These are phyloP conservation scores for Ptilodon capucinus DNA, from an alignment of 2,888 invertebrate species.

Conservation along the genomic window DNA sequence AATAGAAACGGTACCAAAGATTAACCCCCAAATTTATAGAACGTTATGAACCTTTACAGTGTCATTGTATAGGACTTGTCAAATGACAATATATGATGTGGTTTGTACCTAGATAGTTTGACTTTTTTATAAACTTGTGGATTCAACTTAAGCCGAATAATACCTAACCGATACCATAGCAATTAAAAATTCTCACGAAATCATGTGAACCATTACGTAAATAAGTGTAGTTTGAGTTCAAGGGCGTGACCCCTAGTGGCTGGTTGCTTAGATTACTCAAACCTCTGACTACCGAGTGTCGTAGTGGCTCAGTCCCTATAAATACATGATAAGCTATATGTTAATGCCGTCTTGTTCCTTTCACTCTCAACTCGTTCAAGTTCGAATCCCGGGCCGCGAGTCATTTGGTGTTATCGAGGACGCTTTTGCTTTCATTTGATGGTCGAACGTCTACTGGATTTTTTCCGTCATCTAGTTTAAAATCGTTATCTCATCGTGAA, in stretches of 20 bases:
- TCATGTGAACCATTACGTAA: not conserved
- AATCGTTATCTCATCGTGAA: conserved; percentile 17
- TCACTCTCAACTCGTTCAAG: conserved; percentile 68
- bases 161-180: too few species aligned
- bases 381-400: conserved; percentile 63
- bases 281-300: not conserved
- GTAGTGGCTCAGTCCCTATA: not conserved
- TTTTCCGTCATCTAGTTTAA: conserved; percentile 13
- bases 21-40: too few species aligned
- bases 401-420: conserved; percentile 64
- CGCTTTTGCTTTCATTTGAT: conserved; percentile 69
- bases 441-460: conserved; percentile 37
- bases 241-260: not conserved
- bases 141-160: too few species aligned
- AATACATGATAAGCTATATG: conserved; percentile 32
- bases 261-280: not conserved
- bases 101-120: too few species aligned
- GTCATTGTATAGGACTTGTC: too few species aligned
- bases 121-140: too few species aligned
- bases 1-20: not conserved
- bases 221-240: not conserved
- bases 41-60: too few species aligned
- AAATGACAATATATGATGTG: too few species aligned
- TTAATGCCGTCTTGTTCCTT: conserved; percentile 54
- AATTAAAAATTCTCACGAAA: too few species aligned